Conservation (phyloP, 1,140 invertebrate species). For the Lerema accius region DNA sequence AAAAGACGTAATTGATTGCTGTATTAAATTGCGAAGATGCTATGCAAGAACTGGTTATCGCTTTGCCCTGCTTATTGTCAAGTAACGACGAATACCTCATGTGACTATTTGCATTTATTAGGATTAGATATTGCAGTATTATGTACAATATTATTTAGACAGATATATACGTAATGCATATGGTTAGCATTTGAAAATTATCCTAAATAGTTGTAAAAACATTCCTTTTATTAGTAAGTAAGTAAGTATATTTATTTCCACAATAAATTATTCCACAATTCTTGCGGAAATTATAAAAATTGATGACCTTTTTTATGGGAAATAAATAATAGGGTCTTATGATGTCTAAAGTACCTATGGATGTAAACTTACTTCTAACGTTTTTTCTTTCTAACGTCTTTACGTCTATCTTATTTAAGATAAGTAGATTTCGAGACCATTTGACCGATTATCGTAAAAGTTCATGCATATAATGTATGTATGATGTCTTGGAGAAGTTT, state of each 20-base stretch:
- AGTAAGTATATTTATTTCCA: background rate
- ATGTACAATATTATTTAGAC: conserved; percentile 22
- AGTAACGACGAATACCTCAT: conserved; percentile 1
- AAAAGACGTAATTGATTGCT: no score
- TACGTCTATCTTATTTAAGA: no score
- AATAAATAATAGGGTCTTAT: background rate
- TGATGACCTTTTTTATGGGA: background rate
- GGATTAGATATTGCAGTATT: conserved; percentile 42
- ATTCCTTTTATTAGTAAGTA: background rate
- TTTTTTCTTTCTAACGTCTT: no score
- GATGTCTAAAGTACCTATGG: no score
- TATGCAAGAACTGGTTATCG: no score
- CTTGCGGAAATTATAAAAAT: background rate
- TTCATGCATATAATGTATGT: no score
- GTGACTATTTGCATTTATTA: conserved; percentile 51
- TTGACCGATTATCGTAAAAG: no score
- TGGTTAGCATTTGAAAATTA: background rate
- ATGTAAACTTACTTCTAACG: no score
- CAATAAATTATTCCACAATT: no score
- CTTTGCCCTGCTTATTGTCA: background rate
- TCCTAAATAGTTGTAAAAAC: background rate
- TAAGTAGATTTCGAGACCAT: no score
- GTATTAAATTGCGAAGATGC: no score
- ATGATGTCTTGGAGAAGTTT: no score
- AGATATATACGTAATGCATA: background rate